Conservation (phyloP, 2,888 invertebrate species). For the Eustalomyia histrio region DNA sequence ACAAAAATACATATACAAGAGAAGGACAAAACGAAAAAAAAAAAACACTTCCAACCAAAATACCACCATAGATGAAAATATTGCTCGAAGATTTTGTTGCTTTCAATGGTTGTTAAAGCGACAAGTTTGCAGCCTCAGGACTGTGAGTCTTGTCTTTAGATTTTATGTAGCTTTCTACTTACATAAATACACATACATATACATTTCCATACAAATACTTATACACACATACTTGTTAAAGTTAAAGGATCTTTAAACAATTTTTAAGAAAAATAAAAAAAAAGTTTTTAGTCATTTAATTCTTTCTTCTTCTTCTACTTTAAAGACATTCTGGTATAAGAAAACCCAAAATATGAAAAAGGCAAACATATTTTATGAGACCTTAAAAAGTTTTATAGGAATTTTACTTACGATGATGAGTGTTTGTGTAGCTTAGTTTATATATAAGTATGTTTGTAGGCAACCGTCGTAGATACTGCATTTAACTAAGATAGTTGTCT, state of each 20-base stretch:
- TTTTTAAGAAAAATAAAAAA: not conserved
- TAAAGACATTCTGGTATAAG: not conserved
- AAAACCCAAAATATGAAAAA: not conserved
- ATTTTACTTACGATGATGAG: not conserved
- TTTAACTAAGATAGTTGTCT: not conserved
- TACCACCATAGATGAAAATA: slow-evolving; percentile 7
- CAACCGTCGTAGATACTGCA: not conserved
- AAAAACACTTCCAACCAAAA: not conserved
- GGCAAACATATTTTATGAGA: not conserved
- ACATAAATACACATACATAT: not conserved
- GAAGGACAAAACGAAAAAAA: not conserved
- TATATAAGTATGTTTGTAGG: not conserved
- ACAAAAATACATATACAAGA: slow-evolving; percentile 7
- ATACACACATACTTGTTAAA: not conserved
- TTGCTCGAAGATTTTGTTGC: slow-evolving; percentile 53
- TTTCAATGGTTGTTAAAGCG: slow-evolving; percentile 59
- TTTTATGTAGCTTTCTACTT: not conserved
- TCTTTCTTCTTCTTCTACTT: not conserved
- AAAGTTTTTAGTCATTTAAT: not conserved
- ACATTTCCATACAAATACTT: not conserved
- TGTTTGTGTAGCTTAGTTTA: not conserved
- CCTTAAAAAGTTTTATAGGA: not conserved
- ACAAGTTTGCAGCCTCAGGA: slow-evolving; percentile 60
- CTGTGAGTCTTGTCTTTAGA: slow-evolving; percentile 41
- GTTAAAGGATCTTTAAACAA: not conserved